These are phyloP conservation scores for Megalonaias nervosa DNA, from an alignment of 1,140 invertebrate species.

Conservation along the genomic window DNA sequence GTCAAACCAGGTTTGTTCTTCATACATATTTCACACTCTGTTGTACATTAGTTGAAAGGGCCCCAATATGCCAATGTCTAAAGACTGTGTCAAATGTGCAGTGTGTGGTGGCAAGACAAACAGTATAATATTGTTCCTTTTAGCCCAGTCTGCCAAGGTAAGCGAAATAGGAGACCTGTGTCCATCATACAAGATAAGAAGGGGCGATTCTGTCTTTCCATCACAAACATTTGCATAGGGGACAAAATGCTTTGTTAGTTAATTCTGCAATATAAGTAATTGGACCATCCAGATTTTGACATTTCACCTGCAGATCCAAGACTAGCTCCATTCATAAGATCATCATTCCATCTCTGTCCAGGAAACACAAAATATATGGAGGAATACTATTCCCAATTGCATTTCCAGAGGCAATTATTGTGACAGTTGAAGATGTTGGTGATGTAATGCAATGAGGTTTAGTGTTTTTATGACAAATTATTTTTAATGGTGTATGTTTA, in stretches of 20 bases:
- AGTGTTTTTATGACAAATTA: slow-evolving; percentile 12
- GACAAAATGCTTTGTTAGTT: slow-evolving; percentile 25
- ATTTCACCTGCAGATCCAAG: too few relatives aligned
- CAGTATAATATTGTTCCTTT: slow-evolving; percentile 39
- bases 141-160: slow-evolving; percentile 32
- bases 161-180: slow-evolving; percentile 53
- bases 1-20: too few relatives aligned
- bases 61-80: neutral
- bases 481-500: neutral
- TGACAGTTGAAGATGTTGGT: slow-evolving; percentile 13
- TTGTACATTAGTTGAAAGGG: neutral
- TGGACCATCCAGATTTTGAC: slow-evolving; percentile 9
- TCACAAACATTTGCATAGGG: slow-evolving; percentile 5
- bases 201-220: too few relatives aligned
- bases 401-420: slow-evolving; percentile 24
- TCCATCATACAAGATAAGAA: slow-evolving; percentile 70
- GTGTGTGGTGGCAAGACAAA: slow-evolving; percentile 37
- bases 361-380: slow-evolving; percentile 14
- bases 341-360: neutral
- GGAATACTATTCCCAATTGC: slow-evolving; percentile 19
- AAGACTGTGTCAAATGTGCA: slow-evolving; percentile 18
- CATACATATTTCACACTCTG: neutral
- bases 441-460: slow-evolving; percentile 27
- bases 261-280: slow-evolving; percentile 21
- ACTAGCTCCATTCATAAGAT: too few relatives aligned